Evolutionary conservation across 2,113 vertebrate species (phyloP).

Genomic region (Mixornis gularis): DNA sequence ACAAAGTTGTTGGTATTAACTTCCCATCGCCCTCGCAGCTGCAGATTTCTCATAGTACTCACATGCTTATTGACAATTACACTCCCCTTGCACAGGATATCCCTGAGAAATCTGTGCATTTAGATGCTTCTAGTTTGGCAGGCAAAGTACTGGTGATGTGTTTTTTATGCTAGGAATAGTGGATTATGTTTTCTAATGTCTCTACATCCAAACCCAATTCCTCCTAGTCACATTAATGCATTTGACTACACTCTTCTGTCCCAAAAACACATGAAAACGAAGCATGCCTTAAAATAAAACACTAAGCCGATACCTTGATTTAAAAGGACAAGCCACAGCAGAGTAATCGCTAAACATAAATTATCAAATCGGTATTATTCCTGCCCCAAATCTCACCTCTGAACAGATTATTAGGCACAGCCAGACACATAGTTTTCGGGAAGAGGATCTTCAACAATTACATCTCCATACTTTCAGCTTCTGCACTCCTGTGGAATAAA

Average conservation of each 20-base stretch:
- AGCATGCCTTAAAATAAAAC: background rate
- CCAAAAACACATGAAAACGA: accelerated
- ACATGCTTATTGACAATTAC: accelerated
- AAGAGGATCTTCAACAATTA: background rate
- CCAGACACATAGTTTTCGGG: background rate
- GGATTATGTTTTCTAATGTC: background rate
- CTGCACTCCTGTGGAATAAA: accelerated
- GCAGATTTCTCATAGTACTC: no score
- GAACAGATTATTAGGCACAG: accelerated
- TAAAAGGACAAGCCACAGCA: accelerated
- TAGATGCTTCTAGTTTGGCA: accelerated
- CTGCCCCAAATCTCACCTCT: background rate
- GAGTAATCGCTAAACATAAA: accelerated
- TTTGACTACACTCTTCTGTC: background rate
- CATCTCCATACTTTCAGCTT: accelerated
- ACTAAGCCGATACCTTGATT: background rate
- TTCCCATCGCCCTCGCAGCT: background rate
- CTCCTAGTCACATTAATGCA: accelerated
- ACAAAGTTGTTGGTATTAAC: background rate
- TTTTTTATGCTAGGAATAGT: background rate
- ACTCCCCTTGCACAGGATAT: background rate
- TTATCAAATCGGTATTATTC: accelerated
- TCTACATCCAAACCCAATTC: background rate
- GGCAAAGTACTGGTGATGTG: accelerated
- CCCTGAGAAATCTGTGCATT: background rate